Conservation (phyloP, 35 echinoderm and acorn worm genomes). For the Acanthaster planci region DNA sequence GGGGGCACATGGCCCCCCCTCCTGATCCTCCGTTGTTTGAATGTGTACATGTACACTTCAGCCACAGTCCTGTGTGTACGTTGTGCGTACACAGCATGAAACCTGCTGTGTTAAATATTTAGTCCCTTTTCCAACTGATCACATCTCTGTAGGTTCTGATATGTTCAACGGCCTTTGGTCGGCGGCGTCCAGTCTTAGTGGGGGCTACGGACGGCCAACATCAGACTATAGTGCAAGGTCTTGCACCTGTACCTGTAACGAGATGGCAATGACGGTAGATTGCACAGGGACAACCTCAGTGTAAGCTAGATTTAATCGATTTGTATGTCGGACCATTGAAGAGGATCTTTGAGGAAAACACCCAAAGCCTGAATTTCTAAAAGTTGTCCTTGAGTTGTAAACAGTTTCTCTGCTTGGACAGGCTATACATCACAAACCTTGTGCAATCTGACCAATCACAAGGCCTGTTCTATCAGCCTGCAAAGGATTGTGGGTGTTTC, state of each 20-base stretch:
- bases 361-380: not conserved
- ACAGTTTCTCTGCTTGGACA: not conserved
- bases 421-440: too few relatives aligned
- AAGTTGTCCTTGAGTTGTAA: too few relatives aligned
- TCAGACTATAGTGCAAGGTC: conserved; percentile 42
- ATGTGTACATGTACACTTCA: too few relatives aligned
- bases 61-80: not conserved
- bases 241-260: conserved; percentile 68
- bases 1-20: too few relatives aligned
- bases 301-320: conserved; percentile 45
- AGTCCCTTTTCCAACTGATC: too few relatives aligned
- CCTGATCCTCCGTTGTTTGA: too few relatives aligned
- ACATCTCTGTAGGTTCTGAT: conserved; percentile 39
- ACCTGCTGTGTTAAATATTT: not conserved
- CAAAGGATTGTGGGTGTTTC: not conserved
- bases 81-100: not conserved
- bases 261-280: conserved; percentile 48
- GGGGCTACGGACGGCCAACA: conserved; percentile 55
- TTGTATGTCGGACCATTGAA: not conserved
- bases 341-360: not conserved
- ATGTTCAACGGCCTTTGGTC: conserved; percentile 93
- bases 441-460: too few relatives aligned
- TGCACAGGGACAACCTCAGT: conserved; percentile 76
- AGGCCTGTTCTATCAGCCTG: not conserved
- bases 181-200: not conserved